Conservation (phyloP, 2,888 invertebrate species). For the Baccha elongata region DNA sequence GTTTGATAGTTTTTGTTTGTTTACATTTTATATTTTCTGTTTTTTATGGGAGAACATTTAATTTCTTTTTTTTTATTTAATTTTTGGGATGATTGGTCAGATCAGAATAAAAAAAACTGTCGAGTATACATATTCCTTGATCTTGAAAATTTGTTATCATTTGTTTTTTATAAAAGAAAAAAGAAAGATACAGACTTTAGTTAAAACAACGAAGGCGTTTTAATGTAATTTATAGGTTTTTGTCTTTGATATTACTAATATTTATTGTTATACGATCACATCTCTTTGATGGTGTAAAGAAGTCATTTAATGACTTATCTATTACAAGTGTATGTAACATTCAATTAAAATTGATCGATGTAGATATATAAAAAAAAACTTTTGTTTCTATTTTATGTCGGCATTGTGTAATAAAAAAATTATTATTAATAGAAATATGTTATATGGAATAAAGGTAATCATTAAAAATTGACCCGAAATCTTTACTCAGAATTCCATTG, state of each 20-base stretch:
- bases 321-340: constrained; percentile 54
- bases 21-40: constrained; percentile 40
- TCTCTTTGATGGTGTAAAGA: constrained; percentile 13
- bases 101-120: constrained; percentile 15
- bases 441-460: constrained; percentile 12
- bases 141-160: constrained; percentile 34
- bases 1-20: constrained; percentile 38
- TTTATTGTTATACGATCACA: constrained; percentile 11
- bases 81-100: constrained; percentile 46
- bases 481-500: not conserved
- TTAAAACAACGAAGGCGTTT: not conserved
- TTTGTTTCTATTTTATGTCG: constrained; percentile 1
- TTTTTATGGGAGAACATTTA: not conserved
- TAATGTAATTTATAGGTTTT: constrained; percentile 51
- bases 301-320: constrained; percentile 54
- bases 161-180: constrained; percentile 2
- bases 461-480: constrained; percentile 15
- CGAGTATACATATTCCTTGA: constrained; percentile 42
- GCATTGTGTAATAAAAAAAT: not conserved
- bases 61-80: not conserved
- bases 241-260: not conserved
- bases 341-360: constrained; percentile 61
- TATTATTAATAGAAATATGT: constrained; percentile 19
- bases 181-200: constrained; percentile 14
- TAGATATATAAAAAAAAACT: constrained; percentile 28